phyloP scores from a whole-genome alignment of 2,113 vertebrate species.

The Entomyzon cyanotis region DNA sequence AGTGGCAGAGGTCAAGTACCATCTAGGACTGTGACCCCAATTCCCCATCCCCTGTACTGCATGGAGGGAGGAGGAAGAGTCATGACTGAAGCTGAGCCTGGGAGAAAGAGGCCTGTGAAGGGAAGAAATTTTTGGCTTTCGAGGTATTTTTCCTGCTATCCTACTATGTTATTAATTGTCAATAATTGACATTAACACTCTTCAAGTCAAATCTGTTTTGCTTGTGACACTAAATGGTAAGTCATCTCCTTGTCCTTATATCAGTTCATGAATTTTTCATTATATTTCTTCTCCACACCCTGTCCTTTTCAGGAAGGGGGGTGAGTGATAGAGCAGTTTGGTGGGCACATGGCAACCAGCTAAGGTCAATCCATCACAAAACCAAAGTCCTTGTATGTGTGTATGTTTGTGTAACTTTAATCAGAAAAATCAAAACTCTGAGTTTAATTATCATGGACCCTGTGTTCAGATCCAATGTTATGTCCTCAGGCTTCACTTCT shows the following conservation, averaged over 20 bases:
- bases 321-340: not conserved
- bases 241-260: not conserved
- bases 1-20: rapidly evolving
- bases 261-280: not conserved
- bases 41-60: not conserved
- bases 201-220: not conserved
- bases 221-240: not conserved
- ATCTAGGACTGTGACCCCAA: not conserved
- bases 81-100: not conserved
- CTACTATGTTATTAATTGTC: not conserved
- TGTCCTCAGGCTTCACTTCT: not conserved
- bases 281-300: rapidly evolving
- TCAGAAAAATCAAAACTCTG: not conserved
- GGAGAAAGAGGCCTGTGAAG: not conserved
- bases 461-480: not conserved
- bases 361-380: not conserved
- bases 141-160: not conserved
- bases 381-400: not conserved
- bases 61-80: not conserved
- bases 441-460: not conserved
- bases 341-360: not conserved
- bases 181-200: not conserved
- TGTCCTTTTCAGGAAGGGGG: not conserved
- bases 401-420: not conserved
- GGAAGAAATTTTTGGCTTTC: not conserved